Evolutionary conservation across 2,797 vertebrate genomes (phyloP).

Genomic region (Cuculus canorus): DNA sequence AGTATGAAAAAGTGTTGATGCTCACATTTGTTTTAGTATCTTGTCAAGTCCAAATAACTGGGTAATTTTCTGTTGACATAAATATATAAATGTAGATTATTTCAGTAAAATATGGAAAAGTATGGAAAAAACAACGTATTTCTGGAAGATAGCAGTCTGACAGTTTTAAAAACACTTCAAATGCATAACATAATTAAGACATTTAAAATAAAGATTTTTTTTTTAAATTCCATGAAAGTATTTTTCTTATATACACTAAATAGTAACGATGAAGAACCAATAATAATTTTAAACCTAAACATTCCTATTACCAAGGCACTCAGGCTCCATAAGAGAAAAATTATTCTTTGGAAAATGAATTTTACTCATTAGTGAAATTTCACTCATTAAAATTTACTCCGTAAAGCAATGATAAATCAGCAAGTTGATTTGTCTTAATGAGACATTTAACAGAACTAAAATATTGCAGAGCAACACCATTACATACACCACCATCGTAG

Average conservation of each 20-base stretch:
- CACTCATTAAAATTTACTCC: conserved; percentile 23
- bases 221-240: neutral
- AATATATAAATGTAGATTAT: neutral
- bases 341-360: neutral
- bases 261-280: neutral
- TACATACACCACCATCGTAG: neutral
- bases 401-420: neutral
- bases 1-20: neutral
- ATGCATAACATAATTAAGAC: neutral
- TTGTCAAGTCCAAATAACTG: neutral
- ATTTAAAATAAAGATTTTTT: neutral
- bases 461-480: neutral
- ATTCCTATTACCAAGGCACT: neutral
- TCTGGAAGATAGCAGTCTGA: neutral
- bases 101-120: neutral
- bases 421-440: conserved; percentile 13
- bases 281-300: neutral
- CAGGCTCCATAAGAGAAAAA: neutral
- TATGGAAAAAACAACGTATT: neutral
- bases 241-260: neutral
- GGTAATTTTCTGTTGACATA: neutral
- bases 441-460: conserved; percentile 25
- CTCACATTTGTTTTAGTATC: neutral
- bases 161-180: neutral
- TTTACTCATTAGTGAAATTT: conserved; percentile 27